Evolutionary conservation across 2,888 invertebrate species (phyloP).

Genomic region (Neoascia interrupta): DNA sequence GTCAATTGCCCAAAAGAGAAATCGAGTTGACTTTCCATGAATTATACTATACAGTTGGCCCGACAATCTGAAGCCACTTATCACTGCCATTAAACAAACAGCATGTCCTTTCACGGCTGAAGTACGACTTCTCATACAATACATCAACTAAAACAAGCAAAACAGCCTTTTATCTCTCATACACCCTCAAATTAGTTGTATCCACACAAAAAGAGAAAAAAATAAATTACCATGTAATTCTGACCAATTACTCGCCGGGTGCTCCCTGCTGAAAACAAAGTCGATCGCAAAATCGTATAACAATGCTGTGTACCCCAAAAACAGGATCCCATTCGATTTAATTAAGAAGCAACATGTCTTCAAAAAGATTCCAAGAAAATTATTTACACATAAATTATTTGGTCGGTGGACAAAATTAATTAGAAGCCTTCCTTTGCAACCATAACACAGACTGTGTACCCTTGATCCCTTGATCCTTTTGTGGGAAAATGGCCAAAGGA

Average conservation of each 20-base stretch:
- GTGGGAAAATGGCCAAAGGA: conserved; percentile 27
- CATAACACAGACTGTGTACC: background rate
- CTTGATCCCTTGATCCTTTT: conserved; percentile 40
- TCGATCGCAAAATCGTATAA: conserved; percentile 36
- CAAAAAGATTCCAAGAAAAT: conserved; percentile 61
- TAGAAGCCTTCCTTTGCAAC: conserved; percentile 22
- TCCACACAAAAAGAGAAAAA: conserved; percentile 32
- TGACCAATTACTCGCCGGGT: conserved; percentile 17
- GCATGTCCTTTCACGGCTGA: background rate
- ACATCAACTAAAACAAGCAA: conserved; percentile 23
- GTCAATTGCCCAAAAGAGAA: conserved; percentile 30
- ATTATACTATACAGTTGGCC: background rate
- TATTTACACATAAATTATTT: conserved; percentile 65
- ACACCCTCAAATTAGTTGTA: too few species aligned
- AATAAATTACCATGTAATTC: conserved; percentile 59
- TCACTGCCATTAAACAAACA: conserved; percentile 27
- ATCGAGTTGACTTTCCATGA: conserved; percentile 3
- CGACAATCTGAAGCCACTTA: conserved; percentile 28
- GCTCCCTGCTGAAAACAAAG: conserved; percentile 1
- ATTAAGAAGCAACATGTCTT: conserved; percentile 70
- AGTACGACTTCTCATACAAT: conserved; percentile 6
- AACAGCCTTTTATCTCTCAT: too few species aligned
- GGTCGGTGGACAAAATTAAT: conserved; percentile 67
- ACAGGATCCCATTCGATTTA: conserved; percentile 49
- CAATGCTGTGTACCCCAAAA: conserved; percentile 30